Percentiles rank a stretch among this genome's conserved stretches.
These are phyloP conservation scores for Salvelinus fontinalis DNA, from an alignment of 2,113 vertebrate species.

Conservation along the genomic window DNA sequence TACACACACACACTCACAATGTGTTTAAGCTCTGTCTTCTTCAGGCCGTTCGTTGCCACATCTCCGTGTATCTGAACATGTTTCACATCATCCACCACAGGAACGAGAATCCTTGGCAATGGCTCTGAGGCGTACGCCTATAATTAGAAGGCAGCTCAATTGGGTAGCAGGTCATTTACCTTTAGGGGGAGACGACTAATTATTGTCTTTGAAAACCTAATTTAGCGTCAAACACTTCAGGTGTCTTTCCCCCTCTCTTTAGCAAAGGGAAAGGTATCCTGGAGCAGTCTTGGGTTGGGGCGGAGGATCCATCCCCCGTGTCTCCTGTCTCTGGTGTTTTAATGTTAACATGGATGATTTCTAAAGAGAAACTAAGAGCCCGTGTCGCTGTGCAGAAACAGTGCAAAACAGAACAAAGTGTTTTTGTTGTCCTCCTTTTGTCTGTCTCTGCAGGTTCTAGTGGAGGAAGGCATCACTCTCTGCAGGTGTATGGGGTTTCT, in stretches of 20 bases:
- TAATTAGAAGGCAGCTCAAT: constrained; percentile 82
- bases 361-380: constrained; percentile 38
- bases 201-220: constrained; percentile 83
- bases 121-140: constrained; percentile 72
- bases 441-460: constrained; percentile 39
- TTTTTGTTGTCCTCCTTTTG: constrained; percentile 18
- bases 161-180: constrained; percentile 82
- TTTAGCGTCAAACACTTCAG: constrained; percentile 81
- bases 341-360: constrained; percentile 56
- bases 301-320: constrained; percentile 37
- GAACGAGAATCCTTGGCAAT: constrained; percentile 62
- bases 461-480: not conserved
- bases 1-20: constrained; percentile 12
- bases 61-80: constrained; percentile 60
- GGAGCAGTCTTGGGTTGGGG: constrained; percentile 44
- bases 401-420: constrained; percentile 11
- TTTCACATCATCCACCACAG: constrained; percentile 69
- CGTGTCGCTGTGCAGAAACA: constrained; percentile 3
- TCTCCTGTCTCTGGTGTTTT: constrained; percentile 37
- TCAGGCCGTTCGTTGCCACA: constrained; percentile 38
- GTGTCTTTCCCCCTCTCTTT: constrained; percentile 71
- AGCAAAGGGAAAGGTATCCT: constrained; percentile 68
- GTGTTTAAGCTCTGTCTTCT: constrained; percentile 55
- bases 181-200: constrained; percentile 79
- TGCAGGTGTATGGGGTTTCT: constrained; percentile 46